Base-by-base conservation (phyloP, 2,888 invertebrate species). In the Anthophora plumipes region DNA sequence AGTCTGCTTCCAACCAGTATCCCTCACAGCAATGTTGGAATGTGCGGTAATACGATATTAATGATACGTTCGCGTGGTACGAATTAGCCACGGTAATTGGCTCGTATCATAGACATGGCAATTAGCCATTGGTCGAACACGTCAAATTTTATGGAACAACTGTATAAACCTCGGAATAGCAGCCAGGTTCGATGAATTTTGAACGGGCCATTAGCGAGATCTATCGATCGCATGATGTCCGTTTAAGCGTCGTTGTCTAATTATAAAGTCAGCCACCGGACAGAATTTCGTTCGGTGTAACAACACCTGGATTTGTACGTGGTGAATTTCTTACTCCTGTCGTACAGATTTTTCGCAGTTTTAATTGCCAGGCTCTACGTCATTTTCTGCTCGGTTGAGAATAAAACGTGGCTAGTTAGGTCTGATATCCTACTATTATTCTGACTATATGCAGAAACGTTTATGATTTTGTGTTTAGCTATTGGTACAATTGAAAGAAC, bases 41-140 rank as follows among this genome's bases (percentile, higher is more conserved):
- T 69, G 60, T 57, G 48, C 50, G 60, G 76, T 80, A 86, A 85
- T 59, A 63, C 72, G 78, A 77, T 82, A 82, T 84, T 86, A 86
- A 86, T 78, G 78, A 78, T 68, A 84, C 67, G 43, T 75, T 78
- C 68, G 75, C 75, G 69, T 70, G 70, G 54, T 57, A 61, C 43
- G 59, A 77, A 82, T 73, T 64, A 77, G 63, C 60, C 37, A 71
- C 31, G 63, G 48, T 80, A 82, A 84, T 85, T 85, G 82, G 59
- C 59, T 76, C 69, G 59, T 70, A 67, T 85, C 64, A 71, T 68
- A 67, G 63, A 75, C 75, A 50, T 31, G 63, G 75, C 54, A 85
- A 85, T 84, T 84, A 84, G 41, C 46, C 43, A 66, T n/a, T 48
- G 60, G 68, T 77, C 75, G 63, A 81, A 81, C 61, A 31, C 77